Evolutionary conservation across 1,140 invertebrate genomes (phyloP), one percentile per base, ranked within the genome.

Genomic region (Cotesia chilonis): DNA sequence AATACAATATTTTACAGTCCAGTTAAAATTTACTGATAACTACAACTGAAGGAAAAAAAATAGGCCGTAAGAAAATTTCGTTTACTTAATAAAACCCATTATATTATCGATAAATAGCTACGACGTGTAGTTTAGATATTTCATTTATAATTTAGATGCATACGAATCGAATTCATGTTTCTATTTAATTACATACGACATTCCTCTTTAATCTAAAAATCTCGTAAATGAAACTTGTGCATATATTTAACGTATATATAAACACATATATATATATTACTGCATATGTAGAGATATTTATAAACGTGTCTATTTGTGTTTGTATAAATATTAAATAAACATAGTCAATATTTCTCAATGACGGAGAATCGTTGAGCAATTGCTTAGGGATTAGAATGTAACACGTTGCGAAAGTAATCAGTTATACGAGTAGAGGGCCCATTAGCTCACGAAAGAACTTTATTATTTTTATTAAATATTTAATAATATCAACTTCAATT

Each of bases 321-420:
- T 47, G 41, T 47, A 47, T 47, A 47, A 47, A 47, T 47, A 47
- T 47, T 47, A 47, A 47, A 47, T 47, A 47, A 47, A 47, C 10
- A 47, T 47, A 47, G 6, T 52, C 9, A 20, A 68, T 52, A 68
- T 65, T 65, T 20, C 63, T 52, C 63, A 65, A 65, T 51, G 17
- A n/a, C 17, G 35, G 35, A 51, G 63, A 51, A 52, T 65, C 52
- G 52, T 68, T 68, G 66, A 36, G 66, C 35, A 68, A 68, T 35
- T 68, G 52, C 52, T 47, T 47, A 57, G 10, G 52, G 47, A 68
- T 65, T 65, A 65, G 63, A 68, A 68, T 68, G 66, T 68, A 20
- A 64, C 36, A 65, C 5, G 14, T 68, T 68, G 51, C 20, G 66
- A 68, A 68, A 68, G 17, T n/a, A 68, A 47, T 66, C 38, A 41